Conservation (phyloP, 2,113 vertebrate genomes). For the Nothobranchius kuhntae region DNA sequence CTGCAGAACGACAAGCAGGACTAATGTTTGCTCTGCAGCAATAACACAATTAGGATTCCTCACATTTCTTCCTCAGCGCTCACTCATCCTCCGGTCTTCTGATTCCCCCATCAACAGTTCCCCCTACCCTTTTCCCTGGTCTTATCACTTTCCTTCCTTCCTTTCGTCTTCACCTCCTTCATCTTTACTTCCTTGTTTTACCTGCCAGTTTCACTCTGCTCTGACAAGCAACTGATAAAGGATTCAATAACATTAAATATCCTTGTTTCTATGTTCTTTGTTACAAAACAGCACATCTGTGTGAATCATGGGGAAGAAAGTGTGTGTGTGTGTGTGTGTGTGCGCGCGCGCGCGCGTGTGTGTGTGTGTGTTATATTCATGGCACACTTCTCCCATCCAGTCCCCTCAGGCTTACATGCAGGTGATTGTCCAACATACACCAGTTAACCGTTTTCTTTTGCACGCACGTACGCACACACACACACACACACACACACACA, state of each 20-base stretch:
- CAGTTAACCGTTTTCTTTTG: constrained; percentile 60
- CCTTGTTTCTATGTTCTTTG: neutral
- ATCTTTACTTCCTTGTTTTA: neutral
- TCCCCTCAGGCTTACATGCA: constrained; percentile 40
- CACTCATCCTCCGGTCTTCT: constrained; percentile 27
- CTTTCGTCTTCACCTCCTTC: neutral
- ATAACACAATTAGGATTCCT: constrained; percentile 79
- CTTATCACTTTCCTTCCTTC: constrained; percentile 7
- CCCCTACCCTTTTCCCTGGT: neutral
- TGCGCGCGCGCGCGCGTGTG: neutral
- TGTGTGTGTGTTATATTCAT: constrained; percentile 2
- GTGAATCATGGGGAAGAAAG: constrained; percentile 1
- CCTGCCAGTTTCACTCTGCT: neutral
- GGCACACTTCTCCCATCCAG: constrained; percentile 24
- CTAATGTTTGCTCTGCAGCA: constrained; percentile 77
- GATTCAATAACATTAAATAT: constrained; percentile 35
- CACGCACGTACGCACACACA: neutral
- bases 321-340: neutral
- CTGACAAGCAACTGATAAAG: constrained; percentile 37
- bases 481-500: constrained; percentile 4
- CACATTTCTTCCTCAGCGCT: constrained; percentile 62
- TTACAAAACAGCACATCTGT: constrained; percentile 11
- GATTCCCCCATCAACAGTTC: neutral
- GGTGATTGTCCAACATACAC: constrained; percentile 48
- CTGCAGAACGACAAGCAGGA: constrained; percentile 67